phyloP scores from a whole-genome alignment of 2,888 invertebrate genomes.

The Deilephila elpenor region DNA sequence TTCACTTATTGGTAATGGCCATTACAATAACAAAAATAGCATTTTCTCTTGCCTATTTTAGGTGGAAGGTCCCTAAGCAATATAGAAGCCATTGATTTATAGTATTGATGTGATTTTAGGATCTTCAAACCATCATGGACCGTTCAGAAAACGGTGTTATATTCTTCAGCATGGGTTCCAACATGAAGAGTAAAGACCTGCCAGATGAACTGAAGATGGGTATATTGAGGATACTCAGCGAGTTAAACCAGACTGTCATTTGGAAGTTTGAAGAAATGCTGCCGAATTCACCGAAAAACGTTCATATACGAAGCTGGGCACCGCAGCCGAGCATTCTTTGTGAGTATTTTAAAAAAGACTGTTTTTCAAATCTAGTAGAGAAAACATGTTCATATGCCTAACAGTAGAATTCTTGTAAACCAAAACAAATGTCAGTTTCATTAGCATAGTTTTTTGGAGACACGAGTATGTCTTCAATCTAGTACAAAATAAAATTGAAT shows the following conservation, averaged over 20 bases:
- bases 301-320: constrained; percentile 55
- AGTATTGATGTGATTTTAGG: constrained; percentile 25
- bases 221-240: constrained; percentile 46
- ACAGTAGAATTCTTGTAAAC: too few species aligned
- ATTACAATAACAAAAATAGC: too few species aligned
- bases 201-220: constrained; percentile 49
- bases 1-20: too few species aligned
- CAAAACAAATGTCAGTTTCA: too few species aligned
- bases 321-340: constrained; percentile 54
- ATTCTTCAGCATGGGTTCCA: constrained; percentile 71
- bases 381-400: too few species aligned
- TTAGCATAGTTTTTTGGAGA: too few species aligned
- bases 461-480: too few species aligned
- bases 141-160: constrained; percentile 64
- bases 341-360: constrained; percentile 30
- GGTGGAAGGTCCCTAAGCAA: too few species aligned
- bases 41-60: not conserved
- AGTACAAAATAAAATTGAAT: too few species aligned
- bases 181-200: constrained; percentile 57
- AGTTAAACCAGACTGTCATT: constrained; percentile 59
- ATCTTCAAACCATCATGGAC: constrained; percentile 52
- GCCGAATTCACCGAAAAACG: constrained; percentile 50
- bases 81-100: not conserved
- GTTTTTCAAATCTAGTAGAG: not conserved
- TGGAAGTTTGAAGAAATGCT: constrained; percentile 60